Evolutionary conservation across 2,888 invertebrate species (phyloP).

Genomic region (Elegia similella): DNA sequence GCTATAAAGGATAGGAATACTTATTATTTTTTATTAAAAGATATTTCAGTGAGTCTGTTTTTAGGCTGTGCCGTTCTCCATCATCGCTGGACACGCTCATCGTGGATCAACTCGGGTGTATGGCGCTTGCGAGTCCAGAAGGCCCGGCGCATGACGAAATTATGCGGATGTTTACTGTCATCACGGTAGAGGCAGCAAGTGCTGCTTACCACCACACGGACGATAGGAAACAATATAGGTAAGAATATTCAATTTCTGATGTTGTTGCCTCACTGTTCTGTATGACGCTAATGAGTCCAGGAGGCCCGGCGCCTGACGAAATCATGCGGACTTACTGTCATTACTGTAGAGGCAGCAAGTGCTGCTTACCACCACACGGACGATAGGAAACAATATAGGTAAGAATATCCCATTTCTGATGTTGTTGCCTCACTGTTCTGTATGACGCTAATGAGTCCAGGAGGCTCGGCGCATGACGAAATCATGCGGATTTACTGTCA

Average conservation of each 20-base stretch:
- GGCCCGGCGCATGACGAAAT: conserved; percentile 94
- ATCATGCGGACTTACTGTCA: conserved; percentile 98
- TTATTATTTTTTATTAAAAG: no score
- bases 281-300: conserved; percentile 97
- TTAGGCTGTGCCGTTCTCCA: conserved; percentile 93
- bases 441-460: conserved; percentile 97
- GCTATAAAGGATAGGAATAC: no score
- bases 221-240: conserved; percentile 71
- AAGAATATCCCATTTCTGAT: conserved; percentile 8
- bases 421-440: conserved; percentile 91
- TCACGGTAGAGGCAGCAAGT: conserved; percentile 95
- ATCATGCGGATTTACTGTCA: conserved; percentile 98
- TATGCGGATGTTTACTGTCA: conserved; percentile 98
- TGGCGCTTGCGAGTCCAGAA: conserved; percentile 97
- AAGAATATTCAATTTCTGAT: background rate
- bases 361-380: conserved; percentile 76
- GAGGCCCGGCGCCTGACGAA: conserved; percentile 92
- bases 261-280: conserved; percentile 90
- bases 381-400: conserved; percentile 71
- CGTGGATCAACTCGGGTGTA: conserved; percentile 98
- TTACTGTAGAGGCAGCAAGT: conserved; percentile 95
- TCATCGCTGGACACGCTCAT: conserved; percentile 96
- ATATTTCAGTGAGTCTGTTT: background rate
- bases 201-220: conserved; percentile 76
- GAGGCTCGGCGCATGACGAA: conserved; percentile 92